Conservation (phyloP, 2,797 vertebrate genomes). For the Tympanoctomys barrerae region DNA sequence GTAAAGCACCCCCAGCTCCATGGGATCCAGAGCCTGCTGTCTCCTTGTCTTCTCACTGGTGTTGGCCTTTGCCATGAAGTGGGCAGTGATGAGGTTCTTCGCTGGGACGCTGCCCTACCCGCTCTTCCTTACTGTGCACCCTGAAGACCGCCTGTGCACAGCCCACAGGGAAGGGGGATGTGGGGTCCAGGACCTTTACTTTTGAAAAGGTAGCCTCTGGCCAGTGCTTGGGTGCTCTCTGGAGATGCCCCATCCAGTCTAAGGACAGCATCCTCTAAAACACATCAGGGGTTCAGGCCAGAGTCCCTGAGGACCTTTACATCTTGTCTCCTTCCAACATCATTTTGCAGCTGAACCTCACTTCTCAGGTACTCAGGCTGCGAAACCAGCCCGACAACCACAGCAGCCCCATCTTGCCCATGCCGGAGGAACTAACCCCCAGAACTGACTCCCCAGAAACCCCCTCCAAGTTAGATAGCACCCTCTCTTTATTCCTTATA, state of each 20-base stretch:
- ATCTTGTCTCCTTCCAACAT: background rate
- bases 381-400: background rate
- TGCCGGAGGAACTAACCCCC: background rate
- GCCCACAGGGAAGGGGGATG: background rate
- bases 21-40: background rate
- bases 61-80: background rate
- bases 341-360: fast-evolving
- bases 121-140: fast-evolving
- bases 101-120: too few species aligned
- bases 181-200: background rate
- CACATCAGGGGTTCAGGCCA: fast-evolving
- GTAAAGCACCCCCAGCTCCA: fast-evolving
- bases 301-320: too few species aligned
- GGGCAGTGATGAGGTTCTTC: fast-evolving
- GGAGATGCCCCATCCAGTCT: background rate
- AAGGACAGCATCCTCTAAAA: fast-evolving
- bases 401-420: background rate
- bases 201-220: background rate
- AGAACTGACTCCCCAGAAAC: fast-evolving
- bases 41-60: fast-evolving
- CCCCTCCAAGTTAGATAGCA: fast-evolving
- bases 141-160: fast-evolving
- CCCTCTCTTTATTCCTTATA: background rate
- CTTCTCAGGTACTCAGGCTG: background rate
- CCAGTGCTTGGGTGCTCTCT: fast-evolving